Evolutionary conservation across 2,113 vertebrate genomes (phyloP).

Genomic region (Pseudolaguvia tuberculata): DNA sequence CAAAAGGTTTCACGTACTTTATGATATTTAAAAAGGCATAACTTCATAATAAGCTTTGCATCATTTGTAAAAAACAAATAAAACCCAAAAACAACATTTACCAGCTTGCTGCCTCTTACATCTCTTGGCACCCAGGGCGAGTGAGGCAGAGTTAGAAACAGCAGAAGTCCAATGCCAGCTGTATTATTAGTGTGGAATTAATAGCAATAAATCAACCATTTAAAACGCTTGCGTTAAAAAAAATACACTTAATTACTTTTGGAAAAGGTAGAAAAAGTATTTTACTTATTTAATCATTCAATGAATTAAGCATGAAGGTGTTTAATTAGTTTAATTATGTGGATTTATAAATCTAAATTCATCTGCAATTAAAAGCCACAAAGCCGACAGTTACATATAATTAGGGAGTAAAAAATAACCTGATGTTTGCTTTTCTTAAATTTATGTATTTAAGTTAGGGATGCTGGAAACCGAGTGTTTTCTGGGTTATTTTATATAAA

Average conservation of each 20-base stretch:
- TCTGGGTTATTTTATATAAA: neutral
- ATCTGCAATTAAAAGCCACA: neutral
- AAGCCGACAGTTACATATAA: neutral
- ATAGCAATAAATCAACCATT: neutral
- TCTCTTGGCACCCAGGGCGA: neutral
- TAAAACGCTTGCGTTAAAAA: neutral
- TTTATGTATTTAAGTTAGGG: neutral
- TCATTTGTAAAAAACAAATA: no score
- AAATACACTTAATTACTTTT: neutral
- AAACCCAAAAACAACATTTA: no score
- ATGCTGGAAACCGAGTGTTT: neutral
- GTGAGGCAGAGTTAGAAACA: conserved; percentile 19
- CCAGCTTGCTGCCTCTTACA: no score
- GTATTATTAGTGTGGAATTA: neutral
- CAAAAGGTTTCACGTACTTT: no score
- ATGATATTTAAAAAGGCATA: no score
- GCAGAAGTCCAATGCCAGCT: neutral
- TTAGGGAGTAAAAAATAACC: neutral
- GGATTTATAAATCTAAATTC: neutral
- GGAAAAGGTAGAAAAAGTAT: neutral
- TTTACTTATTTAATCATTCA: conserved; percentile 4
- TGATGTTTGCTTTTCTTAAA: neutral
- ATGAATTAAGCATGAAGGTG: neutral
- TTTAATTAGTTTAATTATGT: conserved; percentile 1
- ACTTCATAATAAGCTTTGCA: no score